Conservation (phyloP, 2,113 vertebrate species). For the Oreotrochilus melanogaster region DNA sequence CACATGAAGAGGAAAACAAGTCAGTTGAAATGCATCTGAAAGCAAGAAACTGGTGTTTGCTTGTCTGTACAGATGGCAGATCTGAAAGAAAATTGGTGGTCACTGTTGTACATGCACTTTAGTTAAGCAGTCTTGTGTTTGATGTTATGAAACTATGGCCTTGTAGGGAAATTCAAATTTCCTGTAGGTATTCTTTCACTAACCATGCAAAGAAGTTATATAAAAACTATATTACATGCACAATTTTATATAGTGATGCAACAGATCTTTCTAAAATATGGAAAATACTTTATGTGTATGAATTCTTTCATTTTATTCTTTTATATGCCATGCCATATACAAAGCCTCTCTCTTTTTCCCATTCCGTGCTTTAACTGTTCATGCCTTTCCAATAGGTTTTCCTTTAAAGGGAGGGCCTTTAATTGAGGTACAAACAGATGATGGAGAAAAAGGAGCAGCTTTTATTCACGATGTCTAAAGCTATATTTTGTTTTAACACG, state of each 20-base stretch:
- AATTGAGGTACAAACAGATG: fast-evolving
- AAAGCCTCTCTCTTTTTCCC: not conserved
- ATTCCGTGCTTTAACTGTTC: not conserved
- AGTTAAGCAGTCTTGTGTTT: not conserved
- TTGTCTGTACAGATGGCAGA: not conserved
- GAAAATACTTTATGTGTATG: not conserved
- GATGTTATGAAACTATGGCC: not conserved
- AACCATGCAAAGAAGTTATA: not conserved
- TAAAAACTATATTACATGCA: not conserved
- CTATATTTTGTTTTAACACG: not conserved
- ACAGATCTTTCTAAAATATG: not conserved
- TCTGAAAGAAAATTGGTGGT: not conserved
- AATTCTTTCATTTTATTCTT: not conserved
- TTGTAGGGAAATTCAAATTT: not conserved
- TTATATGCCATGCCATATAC: not conserved
- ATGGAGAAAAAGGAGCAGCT: not conserved
- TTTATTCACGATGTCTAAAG: not conserved
- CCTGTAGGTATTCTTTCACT: not conserved
- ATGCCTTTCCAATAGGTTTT: not conserved
- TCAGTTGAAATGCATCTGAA: not conserved
- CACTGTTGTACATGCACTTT: not conserved
- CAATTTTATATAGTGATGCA: not conserved
- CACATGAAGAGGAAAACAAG: not conserved
- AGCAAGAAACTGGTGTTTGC: not conserved
- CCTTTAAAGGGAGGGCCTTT: not conserved